Evolutionary conservation across 2,113 vertebrate species (phyloP).

Genomic region (Oplegnathus fasciatus): DNA sequence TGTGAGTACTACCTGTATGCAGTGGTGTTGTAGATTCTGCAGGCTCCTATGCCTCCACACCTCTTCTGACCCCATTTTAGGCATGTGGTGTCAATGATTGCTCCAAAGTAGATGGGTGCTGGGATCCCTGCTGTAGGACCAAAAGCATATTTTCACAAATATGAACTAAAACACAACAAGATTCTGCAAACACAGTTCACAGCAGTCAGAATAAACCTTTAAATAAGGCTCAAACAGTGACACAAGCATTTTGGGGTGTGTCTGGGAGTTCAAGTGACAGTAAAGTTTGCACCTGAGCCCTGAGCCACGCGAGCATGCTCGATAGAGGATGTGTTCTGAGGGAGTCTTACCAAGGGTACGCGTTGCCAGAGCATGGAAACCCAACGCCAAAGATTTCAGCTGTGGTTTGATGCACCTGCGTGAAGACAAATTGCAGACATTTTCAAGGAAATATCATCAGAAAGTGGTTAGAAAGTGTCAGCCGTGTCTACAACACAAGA

Average conservation of each 20-base stretch:
- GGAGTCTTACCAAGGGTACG: constrained; percentile 90
- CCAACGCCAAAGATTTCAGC: constrained; percentile 92
- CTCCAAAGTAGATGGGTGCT: constrained; percentile 92
- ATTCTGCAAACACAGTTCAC: background rate
- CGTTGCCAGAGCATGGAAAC: constrained; percentile 90
- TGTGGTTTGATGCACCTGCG: constrained; percentile 91
- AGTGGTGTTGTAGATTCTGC: constrained; percentile 88
- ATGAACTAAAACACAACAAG: background rate
- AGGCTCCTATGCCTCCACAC: constrained; percentile 88
- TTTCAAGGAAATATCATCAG: background rate
- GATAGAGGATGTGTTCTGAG: background rate
- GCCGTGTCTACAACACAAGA: background rate
- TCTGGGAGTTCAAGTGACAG: background rate
- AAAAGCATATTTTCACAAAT: constrained; percentile 7
- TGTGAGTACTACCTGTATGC: constrained; percentile 85
- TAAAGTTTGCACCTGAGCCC: background rate
- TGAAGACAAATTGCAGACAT: background rate
- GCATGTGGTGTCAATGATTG: constrained; percentile 90
- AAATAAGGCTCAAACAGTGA: background rate
- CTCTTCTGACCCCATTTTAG: constrained; percentile 90
- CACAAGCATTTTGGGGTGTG: background rate
- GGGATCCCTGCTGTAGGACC: constrained; percentile 86
- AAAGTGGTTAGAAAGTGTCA: background rate
- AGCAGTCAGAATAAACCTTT: background rate
- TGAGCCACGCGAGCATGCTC: background rate